A percentile compares a stretch with the other conserved stretches of the same genome.
phyloP scores from a whole-genome alignment of 2,888 invertebrate species.

The Macaria liturata region DNA sequence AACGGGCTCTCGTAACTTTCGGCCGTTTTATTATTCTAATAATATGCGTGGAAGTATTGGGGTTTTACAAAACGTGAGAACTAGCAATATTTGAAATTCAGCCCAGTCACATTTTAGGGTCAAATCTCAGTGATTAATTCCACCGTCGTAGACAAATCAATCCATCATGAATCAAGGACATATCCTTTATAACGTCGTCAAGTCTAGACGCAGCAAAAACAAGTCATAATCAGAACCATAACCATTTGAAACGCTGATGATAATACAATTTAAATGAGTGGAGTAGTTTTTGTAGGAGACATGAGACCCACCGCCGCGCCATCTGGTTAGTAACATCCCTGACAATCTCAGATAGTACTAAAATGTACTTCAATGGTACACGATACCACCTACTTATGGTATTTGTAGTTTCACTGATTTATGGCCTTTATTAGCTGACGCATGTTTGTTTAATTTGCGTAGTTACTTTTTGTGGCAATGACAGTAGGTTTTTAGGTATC shows the following conservation, averaged over 20 bases:
- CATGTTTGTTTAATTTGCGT: slow-evolving; percentile 27
- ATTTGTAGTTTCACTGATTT: slow-evolving; percentile 43
- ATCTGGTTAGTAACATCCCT: slow-evolving; percentile 79
- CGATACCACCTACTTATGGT: slow-evolving; percentile 45
- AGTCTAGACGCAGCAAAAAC: slow-evolving; percentile 25
- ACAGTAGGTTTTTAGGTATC: not conserved
- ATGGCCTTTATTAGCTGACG: slow-evolving; percentile 33
- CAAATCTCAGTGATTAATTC: too few relatives aligned
- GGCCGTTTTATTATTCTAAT: slow-evolving; percentile 41
- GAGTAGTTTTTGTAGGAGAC: slow-evolving; percentile 51
- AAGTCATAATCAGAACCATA: slow-evolving; percentile 19
- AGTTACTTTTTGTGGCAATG: slow-evolving; percentile 10
- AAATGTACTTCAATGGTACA: slow-evolving; percentile 47
- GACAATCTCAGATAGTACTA: slow-evolving; percentile 72
- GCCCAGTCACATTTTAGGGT: too few relatives aligned
- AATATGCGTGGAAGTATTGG: slow-evolving; percentile 14
- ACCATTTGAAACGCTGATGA: slow-evolving; percentile 25
- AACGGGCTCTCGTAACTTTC: slow-evolving; percentile 64
- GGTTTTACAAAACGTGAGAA: not conserved
- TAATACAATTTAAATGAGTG: slow-evolving; percentile 31
- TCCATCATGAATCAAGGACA: too few relatives aligned
- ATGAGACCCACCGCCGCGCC: slow-evolving; percentile 66
- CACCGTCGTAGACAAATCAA: too few relatives aligned
- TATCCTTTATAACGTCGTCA: slow-evolving; percentile 24
- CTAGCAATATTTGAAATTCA: not conserved